phyloP scores from a whole-genome alignment of 2,797 vertebrate genomes.

The Lacerta viridis region DNA sequence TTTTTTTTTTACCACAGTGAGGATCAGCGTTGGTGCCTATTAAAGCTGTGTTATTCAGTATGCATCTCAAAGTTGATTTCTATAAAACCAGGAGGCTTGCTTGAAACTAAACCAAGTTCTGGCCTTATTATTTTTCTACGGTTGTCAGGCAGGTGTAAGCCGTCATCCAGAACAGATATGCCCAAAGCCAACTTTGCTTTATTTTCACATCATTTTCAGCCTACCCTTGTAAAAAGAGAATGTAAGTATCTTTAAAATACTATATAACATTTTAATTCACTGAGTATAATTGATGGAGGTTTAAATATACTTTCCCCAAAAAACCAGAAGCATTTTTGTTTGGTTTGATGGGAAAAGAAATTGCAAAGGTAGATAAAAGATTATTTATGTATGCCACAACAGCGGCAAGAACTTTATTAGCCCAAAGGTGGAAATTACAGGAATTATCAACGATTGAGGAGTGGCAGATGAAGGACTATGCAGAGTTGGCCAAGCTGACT shows the following conservation, averaged over 20 bases:
- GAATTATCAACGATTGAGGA: too few species aligned
- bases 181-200: slow-evolving; percentile 64
- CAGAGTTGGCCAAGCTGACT: too few species aligned
- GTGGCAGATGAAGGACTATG: too few species aligned
- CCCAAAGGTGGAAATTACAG: too few species aligned
- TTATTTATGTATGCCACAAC: too few species aligned
- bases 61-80: slow-evolving; percentile 63
- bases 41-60: slow-evolving; percentile 69
- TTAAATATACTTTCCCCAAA: background rate
- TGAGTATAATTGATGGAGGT: slow-evolving; percentile 55
- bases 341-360: too few species aligned
- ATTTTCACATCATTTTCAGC: slow-evolving; percentile 62
- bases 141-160: slow-evolving; percentile 71
- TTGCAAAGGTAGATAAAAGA: too few species aligned
- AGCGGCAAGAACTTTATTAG: too few species aligned
- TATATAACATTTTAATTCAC: slow-evolving; percentile 72
- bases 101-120: slow-evolving; percentile 71
- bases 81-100: slow-evolving; percentile 66
- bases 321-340: too few species aligned
- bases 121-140: slow-evolving; percentile 63
- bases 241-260: slow-evolving; percentile 59
- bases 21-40: slow-evolving; percentile 56
- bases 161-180: slow-evolving; percentile 64
- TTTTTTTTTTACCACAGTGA: slow-evolving; percentile 36
- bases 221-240: slow-evolving; percentile 63